Percentiles rank a stretch among this genome's conserved stretches.
Evolutionary conservation across 2,797 vertebrate genomes (phyloP).

Genomic region (Carapus acus): DNA sequence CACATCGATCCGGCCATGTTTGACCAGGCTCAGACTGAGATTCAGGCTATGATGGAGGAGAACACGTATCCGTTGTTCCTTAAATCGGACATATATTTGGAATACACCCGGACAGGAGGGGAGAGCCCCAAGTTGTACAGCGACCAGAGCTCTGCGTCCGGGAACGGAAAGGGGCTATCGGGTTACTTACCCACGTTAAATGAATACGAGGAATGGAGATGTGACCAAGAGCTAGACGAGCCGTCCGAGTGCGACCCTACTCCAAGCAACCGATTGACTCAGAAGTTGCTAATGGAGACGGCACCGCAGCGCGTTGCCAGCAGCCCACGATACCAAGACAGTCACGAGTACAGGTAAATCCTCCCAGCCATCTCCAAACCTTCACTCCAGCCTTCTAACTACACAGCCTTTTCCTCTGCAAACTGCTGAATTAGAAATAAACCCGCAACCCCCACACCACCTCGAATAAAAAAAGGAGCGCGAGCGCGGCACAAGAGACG

Average conservation of each 20-base stretch:
- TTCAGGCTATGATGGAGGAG: conserved; percentile 93
- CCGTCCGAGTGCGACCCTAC: conserved; percentile 70
- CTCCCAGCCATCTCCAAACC: conserved; percentile 43
- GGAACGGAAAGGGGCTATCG: conserved; percentile 77
- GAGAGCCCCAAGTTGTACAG: conserved; percentile 90
- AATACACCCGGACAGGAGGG: conserved; percentile 87
- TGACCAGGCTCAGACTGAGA: conserved; percentile 96
- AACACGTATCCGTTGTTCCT: conserved; percentile 96
- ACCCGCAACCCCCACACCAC: conserved; percentile 41
- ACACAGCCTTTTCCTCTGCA: conserved; percentile 36
- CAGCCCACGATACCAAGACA: conserved; percentile 80
- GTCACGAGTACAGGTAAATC: conserved; percentile 88
- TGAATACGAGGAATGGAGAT: conserved; percentile 89
- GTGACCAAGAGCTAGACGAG: conserved; percentile 76
- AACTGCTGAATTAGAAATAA: conserved; percentile 64
- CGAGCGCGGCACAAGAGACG: conserved; percentile 52
- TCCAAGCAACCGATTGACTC: conserved; percentile 75
- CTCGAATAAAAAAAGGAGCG: conserved; percentile 57
- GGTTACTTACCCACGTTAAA: conserved; percentile 87
- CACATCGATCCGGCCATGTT: conserved; percentile 96
- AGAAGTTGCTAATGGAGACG: conserved; percentile 87
- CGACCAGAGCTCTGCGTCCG: conserved; percentile 82
- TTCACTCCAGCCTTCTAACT: conserved; percentile 35
- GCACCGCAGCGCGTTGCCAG: conserved; percentile 72
- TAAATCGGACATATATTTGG: conserved; percentile 96